These are phyloP conservation scores for Distichodus sexfasciatus DNA, from an alignment of 2,797 vertebrate genomes.

Conservation along the genomic window DNA sequence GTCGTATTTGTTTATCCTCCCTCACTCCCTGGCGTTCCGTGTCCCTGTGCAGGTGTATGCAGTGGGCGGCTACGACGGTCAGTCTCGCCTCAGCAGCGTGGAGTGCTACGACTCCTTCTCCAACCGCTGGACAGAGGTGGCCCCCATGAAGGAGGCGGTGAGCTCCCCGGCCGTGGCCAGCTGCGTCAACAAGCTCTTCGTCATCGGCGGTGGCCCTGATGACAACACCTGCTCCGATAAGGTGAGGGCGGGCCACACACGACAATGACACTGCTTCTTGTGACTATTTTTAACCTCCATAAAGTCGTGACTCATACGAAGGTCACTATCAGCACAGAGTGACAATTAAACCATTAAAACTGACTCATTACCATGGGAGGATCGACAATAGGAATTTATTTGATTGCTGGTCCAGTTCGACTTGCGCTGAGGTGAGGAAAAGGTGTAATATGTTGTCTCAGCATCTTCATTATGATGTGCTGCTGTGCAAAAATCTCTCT, in stretches of 20 bases:
- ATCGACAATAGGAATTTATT: neutral
- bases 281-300: neutral
- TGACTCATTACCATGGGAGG: neutral
- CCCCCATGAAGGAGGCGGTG: slow-evolving; percentile 93
- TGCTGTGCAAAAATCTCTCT: too few species aligned
- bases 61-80: slow-evolving; percentile 95
- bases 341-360: neutral
- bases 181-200: slow-evolving; percentile 91
- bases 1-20: neutral
- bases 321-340: neutral
- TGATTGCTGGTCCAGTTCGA: neutral
- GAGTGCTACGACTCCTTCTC: slow-evolving; percentile 98
- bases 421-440: too few species aligned
- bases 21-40: too few species aligned
- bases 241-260: slow-evolving; percentile 75
- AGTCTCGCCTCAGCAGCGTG: slow-evolving; percentile 90
- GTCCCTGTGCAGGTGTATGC: slow-evolving; percentile 84
- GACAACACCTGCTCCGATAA: slow-evolving; percentile 98
- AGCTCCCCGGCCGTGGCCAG: slow-evolving; percentile 95
- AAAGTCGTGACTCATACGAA: neutral
- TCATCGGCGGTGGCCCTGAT: slow-evolving; percentile 95
- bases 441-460: too few species aligned
- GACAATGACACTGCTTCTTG: neutral
- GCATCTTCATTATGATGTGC: too few species aligned
- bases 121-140: slow-evolving; percentile 97